A percentile compares a stretch with the other conserved stretches of the same genome.
Evolutionary conservation across 2,113 vertebrate species (phyloP).

Genomic region (Colaptes auratus): DNA sequence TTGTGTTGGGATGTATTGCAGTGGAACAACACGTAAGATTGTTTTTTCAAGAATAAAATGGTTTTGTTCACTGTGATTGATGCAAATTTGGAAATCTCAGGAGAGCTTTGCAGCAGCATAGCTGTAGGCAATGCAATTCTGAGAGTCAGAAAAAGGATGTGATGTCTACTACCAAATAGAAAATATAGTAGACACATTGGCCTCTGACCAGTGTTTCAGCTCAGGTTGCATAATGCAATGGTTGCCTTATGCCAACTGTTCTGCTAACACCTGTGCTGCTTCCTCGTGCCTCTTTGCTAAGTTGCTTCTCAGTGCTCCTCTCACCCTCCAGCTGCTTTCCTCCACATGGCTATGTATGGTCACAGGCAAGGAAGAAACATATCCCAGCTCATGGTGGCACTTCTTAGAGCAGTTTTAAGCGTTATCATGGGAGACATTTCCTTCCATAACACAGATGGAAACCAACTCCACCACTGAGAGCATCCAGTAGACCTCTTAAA

Average conservation of each 20-base stretch:
- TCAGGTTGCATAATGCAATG: background rate
- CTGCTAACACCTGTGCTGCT: background rate
- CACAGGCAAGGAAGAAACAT: background rate
- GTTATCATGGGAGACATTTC: background rate
- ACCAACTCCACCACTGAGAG: background rate
- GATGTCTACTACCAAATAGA: background rate
- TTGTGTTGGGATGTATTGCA: background rate
- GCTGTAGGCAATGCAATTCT: fast-evolving
- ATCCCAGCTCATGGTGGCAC: background rate
- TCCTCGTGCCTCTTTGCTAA: background rate
- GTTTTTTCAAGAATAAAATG: background rate
- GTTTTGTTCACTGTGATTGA: background rate
- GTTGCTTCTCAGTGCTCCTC: background rate
- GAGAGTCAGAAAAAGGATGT: background rate
- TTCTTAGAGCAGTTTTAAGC: background rate
- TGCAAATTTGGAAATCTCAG: background rate
- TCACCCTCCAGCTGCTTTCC: background rate
- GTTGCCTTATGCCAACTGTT: background rate
- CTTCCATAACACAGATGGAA: background rate
- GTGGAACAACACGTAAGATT: background rate
- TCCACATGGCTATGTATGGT: background rate
- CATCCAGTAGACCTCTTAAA: background rate
- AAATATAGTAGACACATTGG: background rate
- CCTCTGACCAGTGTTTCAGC: background rate
- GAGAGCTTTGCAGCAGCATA: background rate